A percentile compares a stretch with the other conserved stretches of the same genome.
Conservation (phyloP, 2,888 invertebrate species). For the Abrostola triplasia region DNA sequence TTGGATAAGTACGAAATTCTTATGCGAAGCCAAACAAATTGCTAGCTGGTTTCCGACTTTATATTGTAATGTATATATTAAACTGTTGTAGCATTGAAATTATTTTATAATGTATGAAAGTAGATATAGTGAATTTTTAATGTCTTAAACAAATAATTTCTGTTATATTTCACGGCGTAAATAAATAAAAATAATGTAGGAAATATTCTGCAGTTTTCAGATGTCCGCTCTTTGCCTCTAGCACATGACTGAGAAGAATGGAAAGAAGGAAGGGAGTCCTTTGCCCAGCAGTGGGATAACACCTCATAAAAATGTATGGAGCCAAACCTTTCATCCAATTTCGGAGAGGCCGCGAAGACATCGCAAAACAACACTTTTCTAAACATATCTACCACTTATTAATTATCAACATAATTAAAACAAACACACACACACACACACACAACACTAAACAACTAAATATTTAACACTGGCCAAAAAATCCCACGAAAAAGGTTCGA, state of each 20-base stretch:
- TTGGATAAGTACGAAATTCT: slow-evolving; percentile 48
- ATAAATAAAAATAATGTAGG: no score
- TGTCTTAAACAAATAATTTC: no score
- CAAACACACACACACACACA: slow-evolving; percentile 2
- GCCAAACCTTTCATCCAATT: slow-evolving; percentile 63
- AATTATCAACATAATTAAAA: slow-evolving; percentile 7
- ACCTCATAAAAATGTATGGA: not conserved
- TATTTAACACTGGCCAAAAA: slow-evolving; percentile 9
- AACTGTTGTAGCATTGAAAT: not conserved
- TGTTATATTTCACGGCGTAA: no score
- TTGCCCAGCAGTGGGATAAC: not conserved
- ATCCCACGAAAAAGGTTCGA: slow-evolving; percentile 18
- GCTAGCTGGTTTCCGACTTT: slow-evolving; percentile 33
- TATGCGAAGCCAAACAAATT: slow-evolving; percentile 48
- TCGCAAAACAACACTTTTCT: slow-evolving; percentile 73
- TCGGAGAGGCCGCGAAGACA: slow-evolving; percentile 59
- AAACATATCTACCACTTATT: slow-evolving; percentile 55
- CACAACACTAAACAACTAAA: no score
- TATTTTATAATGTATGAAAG: not conserved
- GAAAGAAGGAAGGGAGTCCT: no score
- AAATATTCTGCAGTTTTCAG: no score
- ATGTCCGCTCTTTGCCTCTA: no score
- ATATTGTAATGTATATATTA: slow-evolving; percentile 6
- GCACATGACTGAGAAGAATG: no score
- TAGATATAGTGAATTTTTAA: no score